Conservation (phyloP, 1,140 invertebrate species). For the Asobara japonica region DNA sequence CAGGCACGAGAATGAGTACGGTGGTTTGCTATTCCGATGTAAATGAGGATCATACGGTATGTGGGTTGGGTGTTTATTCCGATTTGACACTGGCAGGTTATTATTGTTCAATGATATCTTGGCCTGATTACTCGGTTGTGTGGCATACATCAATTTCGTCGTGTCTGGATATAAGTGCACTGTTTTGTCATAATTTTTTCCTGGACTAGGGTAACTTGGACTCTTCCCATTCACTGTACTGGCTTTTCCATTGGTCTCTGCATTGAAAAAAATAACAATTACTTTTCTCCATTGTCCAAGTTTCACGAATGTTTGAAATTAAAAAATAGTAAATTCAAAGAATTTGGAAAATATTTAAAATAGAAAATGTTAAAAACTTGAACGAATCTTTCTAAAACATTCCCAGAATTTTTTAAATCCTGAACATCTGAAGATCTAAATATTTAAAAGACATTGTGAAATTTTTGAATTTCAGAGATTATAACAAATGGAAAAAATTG, state of each 20-base stretch:
- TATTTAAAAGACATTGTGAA: too few species aligned
- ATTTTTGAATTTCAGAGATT: too few species aligned
- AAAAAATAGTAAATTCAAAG: too few species aligned
- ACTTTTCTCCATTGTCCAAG: too few species aligned
- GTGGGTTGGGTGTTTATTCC: conserved; percentile 77
- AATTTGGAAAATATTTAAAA: background rate
- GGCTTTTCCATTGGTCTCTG: conserved; percentile 56
- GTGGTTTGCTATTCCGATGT: conserved; percentile 89
- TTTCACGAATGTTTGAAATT: too few species aligned
- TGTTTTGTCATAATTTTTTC: conserved; percentile 47
- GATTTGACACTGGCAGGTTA: conserved; percentile 62
- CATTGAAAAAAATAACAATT: too few species aligned
- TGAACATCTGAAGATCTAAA: too few species aligned
- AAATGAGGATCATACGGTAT: conserved; percentile 81
- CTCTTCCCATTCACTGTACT: conserved; percentile 35
- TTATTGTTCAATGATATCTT: conserved; percentile 60
- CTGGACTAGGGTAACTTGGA: conserved; percentile 44
- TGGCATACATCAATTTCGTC: conserved; percentile 45
- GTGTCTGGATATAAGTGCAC: conserved; percentile 50
- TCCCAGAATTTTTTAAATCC: too few species aligned
- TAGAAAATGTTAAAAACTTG: too few species aligned
- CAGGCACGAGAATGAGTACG: conserved; percentile 93
- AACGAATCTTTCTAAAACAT: too few species aligned
- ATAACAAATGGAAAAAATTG: background rate
- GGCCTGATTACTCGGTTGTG: conserved; percentile 57